phyloP scores from a whole-genome alignment of 2,113 vertebrate genomes.

The Lonchura striata region DNA sequence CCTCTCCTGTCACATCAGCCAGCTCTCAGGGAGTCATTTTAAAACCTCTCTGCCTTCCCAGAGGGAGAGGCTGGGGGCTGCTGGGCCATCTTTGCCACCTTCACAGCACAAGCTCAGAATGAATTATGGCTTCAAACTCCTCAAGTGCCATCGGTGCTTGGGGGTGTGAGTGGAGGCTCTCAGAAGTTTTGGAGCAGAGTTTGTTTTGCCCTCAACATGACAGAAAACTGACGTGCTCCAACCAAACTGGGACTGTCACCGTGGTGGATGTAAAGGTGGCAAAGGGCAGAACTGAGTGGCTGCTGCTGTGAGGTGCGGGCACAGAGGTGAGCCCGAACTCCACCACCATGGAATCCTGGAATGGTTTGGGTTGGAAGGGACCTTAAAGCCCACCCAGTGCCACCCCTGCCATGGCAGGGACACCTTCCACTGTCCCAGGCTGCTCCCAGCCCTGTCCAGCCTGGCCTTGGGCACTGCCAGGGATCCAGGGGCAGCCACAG shows the following conservation, averaged over 20 bases:
- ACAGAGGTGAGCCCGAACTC: background rate
- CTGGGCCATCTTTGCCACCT: background rate
- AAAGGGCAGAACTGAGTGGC: background rate
- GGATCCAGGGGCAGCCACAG: background rate
- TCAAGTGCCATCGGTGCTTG: rapidly evolving
- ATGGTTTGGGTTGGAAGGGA: background rate
- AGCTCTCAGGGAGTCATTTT: background rate
- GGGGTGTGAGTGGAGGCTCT: background rate
- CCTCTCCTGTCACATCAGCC: background rate
- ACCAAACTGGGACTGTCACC: rapidly evolving
- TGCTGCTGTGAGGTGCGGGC: background rate
- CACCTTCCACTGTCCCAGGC: rapidly evolving
- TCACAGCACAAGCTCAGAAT: background rate
- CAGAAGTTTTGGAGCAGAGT: background rate
- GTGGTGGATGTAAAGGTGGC: background rate
- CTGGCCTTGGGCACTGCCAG: background rate
- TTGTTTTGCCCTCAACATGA: background rate
- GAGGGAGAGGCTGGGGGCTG: background rate
- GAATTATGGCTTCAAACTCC: background rate
- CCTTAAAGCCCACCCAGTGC: rapidly evolving
- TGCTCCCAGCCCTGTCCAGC: background rate
- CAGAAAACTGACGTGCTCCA: background rate
- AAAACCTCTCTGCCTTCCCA: background rate
- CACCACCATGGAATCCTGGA: rapidly evolving
- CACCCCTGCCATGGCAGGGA: background rate